Evolutionary conservation across 2,888 invertebrate genomes (phyloP), one percentile per base, ranked within the genome.

Genomic region (Osedax frankpressi): DNA sequence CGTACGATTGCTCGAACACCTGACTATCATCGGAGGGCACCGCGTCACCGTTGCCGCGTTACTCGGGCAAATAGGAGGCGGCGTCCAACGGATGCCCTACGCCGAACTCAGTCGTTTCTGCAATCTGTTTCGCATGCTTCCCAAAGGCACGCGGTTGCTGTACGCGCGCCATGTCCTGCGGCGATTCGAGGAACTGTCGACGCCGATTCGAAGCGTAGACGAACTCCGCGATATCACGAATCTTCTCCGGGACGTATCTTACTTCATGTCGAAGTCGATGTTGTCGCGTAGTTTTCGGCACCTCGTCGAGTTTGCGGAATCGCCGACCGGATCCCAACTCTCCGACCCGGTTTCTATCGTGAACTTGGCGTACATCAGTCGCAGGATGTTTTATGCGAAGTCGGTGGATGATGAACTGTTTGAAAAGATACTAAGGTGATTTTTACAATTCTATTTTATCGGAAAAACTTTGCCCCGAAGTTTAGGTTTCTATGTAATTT

Each of bases 261-360:
- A n/a, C 29, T 69, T 69, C 69, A 69, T 69, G 69, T 69, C 69
- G 28, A 69, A 28, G 26, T 19, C n/a, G n/a, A 28, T 69, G 26
- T 30, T 69, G 69, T 14, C 29, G 3, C 25, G 2, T 28, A 29
- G 28, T 28, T 28, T 69, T 25, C 28, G 30, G 27, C 11, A 25
- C 25, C 14, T 69, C 24, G 29, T 69, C 6, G 11, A 69, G 25
- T 69, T 28, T 30, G 28, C 29, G 28, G 30, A 28, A n/a, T 11
- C 44, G 19, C 44, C 44, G 6, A 25, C 28, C 30, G 29, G 29
- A 14, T 25, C 25, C 25, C 14, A 6, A 25, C 28, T 69, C 27
- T 11, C 27, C 24, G 69, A 69, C 24, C 69, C 69, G 11, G 30
- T 30, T n/a, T 28, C 29, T 28, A 28, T 69, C 19, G 30, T 30